Percentiles rank a stretch among this genome's conserved stretches.
These are phyloP conservation scores for Scalopus aquaticus DNA, from an alignment of 2,113 vertebrate species.

Conservation along the genomic window DNA sequence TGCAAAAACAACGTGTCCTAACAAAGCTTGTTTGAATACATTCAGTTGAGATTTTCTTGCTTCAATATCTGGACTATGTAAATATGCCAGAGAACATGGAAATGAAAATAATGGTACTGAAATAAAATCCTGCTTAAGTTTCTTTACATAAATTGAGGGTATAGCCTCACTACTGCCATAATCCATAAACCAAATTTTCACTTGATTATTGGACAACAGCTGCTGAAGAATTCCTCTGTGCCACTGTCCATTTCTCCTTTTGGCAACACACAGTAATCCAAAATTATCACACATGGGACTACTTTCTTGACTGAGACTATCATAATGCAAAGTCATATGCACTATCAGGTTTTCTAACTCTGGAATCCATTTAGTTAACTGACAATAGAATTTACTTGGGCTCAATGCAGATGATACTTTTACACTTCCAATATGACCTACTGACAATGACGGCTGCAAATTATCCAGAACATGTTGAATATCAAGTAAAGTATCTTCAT, in stretches of 20 bases:
- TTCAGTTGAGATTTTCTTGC: slow-evolving; percentile 84
- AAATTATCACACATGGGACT: slow-evolving; percentile 83
- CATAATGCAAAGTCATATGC: slow-evolving; percentile 85
- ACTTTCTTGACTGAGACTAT: slow-evolving; percentile 73
- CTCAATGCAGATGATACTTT: slow-evolving; percentile 89
- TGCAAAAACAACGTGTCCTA: slow-evolving; percentile 85
- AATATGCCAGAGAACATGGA: slow-evolving; percentile 88
- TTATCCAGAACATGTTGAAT: slow-evolving; percentile 84
- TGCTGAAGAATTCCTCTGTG: slow-evolving; percentile 91
- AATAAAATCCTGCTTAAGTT: slow-evolving; percentile 88
- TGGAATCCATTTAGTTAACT: slow-evolving; percentile 83
- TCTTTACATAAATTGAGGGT: slow-evolving; percentile 85
- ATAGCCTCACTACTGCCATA: slow-evolving; percentile 91
- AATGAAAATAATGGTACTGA: slow-evolving; percentile 89
- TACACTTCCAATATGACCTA: slow-evolving; percentile 86
- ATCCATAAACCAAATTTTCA: slow-evolving; percentile 93
- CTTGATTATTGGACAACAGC: slow-evolving; percentile 85
- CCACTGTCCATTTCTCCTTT: slow-evolving; percentile 91
- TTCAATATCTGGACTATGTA: slow-evolving; percentile 77
- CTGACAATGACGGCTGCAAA: slow-evolving; percentile 82
- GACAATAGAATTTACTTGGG: slow-evolving; percentile 91
- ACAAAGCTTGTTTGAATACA: slow-evolving; percentile 87
- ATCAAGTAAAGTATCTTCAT: slow-evolving; percentile 59
- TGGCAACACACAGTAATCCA: slow-evolving; percentile 91
- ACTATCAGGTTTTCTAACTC: slow-evolving; percentile 87